These are phyloP conservation scores for Campoplex capitator DNA, from an alignment of 2,888 invertebrate species.

Conservation along the genomic window DNA sequence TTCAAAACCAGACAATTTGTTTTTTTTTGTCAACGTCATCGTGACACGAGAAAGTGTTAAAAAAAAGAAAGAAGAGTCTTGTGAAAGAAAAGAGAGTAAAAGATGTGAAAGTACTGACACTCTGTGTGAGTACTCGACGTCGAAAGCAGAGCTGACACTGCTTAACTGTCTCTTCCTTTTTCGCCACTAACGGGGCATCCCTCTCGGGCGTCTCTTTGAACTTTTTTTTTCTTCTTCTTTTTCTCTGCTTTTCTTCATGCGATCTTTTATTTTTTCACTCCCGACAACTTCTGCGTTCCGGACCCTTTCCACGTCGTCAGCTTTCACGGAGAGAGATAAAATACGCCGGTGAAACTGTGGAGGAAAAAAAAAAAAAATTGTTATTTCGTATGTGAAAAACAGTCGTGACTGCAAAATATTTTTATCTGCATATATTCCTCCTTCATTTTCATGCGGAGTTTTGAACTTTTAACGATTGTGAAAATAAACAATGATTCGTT, in stretches of 20 bases:
- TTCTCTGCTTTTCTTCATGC: constrained; percentile 48
- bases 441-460: not conserved
- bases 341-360: not conserved
- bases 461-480: not conserved
- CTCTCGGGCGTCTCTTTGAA: constrained; percentile 78
- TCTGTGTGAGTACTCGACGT: constrained; percentile 65
- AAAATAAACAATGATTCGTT: not conserved
- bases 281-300: not conserved
- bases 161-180: constrained; percentile 74
- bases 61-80: constrained; percentile 15
- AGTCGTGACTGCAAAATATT: constrained; percentile 25
- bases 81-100: constrained; percentile 27
- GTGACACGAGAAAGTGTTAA: constrained; percentile 11
- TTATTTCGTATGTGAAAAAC: not conserved
- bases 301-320: constrained; percentile 47
- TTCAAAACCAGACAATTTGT: not conserved
- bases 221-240: constrained; percentile 73
- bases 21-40: constrained; percentile 27
- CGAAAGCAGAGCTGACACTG: constrained; percentile 80
- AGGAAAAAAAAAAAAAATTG: not conserved
- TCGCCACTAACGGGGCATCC: constrained; percentile 62
- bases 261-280: constrained; percentile 54
- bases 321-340: constrained; percentile 47
- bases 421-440: constrained; percentile 4
- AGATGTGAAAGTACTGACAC: constrained; percentile 39